Evolutionary conservation across 2,797 vertebrate genomes (phyloP), one percentile per base, ranked within the genome.

Genomic region (Mus minutoides): DNA sequence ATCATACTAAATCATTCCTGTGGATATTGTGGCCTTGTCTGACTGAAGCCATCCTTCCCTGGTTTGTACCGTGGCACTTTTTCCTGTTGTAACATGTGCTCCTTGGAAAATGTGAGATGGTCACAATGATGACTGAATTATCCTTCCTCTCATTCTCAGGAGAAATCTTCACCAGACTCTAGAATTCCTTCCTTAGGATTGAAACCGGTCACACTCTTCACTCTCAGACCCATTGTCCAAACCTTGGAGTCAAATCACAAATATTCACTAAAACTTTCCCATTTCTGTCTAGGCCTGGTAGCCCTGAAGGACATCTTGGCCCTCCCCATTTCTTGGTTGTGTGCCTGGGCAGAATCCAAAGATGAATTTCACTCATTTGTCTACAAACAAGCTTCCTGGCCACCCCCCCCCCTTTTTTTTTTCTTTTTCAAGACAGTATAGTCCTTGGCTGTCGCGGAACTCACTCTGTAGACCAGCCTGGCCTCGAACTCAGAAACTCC

Each of bases 1-100:
- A 37, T 95, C 56, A 12, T 24, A 40, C 14, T 79, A 46, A 92
- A 69, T 88, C 60, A 52, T 93, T 94, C 58, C 84, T 83, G 13
- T 84, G 46, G 62, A 13, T 54, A 37, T 60, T 1, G 8, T 14
- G 37, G 24, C 14, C 49, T 31, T 40, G 67, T n/a, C 22, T 73
- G 49, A 90, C 54, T 78, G 46, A 90, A 40, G 34, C 85, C 37
- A 88, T 12, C 56, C 19, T 92, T 93, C 29, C 9, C 54, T 67
- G 75, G 31, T 86, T 37, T 73, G 22, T 29, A 21, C 37, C 73
- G 22, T 54, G 67, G 12, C 5, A 7, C 19, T 34, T 22, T 78
- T 79, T 77, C 64, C 46, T 85, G 21, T 67, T 92, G 54, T 21
- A 77, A 54, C 37, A 56, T 77, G 54, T 6, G 29, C 0, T 94